A percentile compares a stretch with the other conserved stretches of the same genome.
Evolutionary conservation across 2,888 invertebrate species (phyloP).

Genomic region (Drosophila mettleri): DNA sequence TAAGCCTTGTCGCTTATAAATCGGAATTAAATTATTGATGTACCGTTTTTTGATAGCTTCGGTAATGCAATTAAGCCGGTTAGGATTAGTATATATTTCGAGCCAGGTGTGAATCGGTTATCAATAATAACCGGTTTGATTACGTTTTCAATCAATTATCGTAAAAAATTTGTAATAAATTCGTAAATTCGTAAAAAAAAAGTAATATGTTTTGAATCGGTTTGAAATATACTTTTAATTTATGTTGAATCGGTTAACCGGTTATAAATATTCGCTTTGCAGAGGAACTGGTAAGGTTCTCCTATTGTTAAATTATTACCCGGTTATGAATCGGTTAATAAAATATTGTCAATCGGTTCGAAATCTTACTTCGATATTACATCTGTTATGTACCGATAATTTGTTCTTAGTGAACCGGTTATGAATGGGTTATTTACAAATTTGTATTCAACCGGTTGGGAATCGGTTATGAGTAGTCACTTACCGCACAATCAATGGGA

Average conservation of each 20-base stretch:
- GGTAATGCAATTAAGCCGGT: too few relatives aligned
- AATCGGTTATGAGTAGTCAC: constrained; percentile 55
- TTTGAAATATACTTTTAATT: not conserved
- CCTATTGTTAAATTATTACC: not conserved
- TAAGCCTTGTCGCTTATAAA: not conserved
- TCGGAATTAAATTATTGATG: too few relatives aligned
- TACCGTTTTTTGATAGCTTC: too few relatives aligned
- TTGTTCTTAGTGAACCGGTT: not conserved
- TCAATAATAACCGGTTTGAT: too few relatives aligned
- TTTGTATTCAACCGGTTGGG: not conserved
- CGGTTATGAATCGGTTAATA: constrained; percentile 4
- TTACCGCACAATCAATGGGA: constrained; percentile 91
- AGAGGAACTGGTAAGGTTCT: too few relatives aligned
- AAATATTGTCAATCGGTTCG: not conserved
- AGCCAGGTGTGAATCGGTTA: not conserved
- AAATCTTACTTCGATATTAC: too few relatives aligned
- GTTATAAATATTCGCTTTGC: constrained; percentile 6
- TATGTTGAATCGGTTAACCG: not conserved
- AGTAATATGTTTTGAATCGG: not conserved
- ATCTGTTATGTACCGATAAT: not conserved
- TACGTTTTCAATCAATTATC: not conserved
- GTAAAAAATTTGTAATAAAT: not conserved
- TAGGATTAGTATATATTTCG: too few relatives aligned
- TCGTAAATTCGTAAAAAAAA: not conserved
- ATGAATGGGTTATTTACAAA: not conserved